Evolutionary conservation across 2,113 vertebrate species (phyloP), one percentile per base, ranked within the genome.

Genomic region (Helogale parvula): DNA sequence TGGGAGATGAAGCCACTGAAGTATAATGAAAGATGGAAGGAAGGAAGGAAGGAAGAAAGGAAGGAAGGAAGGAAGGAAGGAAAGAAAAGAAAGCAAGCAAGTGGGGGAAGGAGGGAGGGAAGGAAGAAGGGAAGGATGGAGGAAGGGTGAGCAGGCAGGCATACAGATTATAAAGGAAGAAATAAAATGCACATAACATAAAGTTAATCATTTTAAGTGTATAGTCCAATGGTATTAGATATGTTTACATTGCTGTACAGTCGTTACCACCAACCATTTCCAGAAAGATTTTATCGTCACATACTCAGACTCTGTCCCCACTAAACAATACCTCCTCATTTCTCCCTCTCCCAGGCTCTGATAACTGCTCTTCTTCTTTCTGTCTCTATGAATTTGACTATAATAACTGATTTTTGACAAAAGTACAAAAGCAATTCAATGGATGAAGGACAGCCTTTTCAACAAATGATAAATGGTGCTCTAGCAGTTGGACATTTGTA

Each of bases 401-500:
- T 93, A 29, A 21, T 47, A 45, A 76, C 38, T 76, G 38, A 76
- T 72, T 72, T 72, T 72, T 72, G 69, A 65, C 31, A 60, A 80
- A 88, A 71, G 19, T 52, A 89, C 68, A 72, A 83, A 83, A 65
- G 27, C n/a, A 89, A 29, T 83, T 65, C 14, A 19, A 5, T 74
- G 27, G 68, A 41, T 23, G 27, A 60, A 79, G 41, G 33, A 66
- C 14, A 66, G 65, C 19, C 27, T 76, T 47, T 76, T 76, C 4
- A 76, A 76, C 74, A 76, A 76, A 47, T 76, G 74, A 76, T 76
- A 76, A 76, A 17, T 76, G 74, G 41, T 76, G 27, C 41, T 76
- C 41, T 76, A 17, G 74, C 7, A 45, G 41, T 31, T 77, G 77
- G 27, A 84, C 3, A 23, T 69, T 54, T 63, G 35, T 13, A 68